Evolutionary conservation across 92 coral and sea anemone species (phyloP), one percentile per base, ranked within the genome.

Genomic region (Porites rus): DNA sequence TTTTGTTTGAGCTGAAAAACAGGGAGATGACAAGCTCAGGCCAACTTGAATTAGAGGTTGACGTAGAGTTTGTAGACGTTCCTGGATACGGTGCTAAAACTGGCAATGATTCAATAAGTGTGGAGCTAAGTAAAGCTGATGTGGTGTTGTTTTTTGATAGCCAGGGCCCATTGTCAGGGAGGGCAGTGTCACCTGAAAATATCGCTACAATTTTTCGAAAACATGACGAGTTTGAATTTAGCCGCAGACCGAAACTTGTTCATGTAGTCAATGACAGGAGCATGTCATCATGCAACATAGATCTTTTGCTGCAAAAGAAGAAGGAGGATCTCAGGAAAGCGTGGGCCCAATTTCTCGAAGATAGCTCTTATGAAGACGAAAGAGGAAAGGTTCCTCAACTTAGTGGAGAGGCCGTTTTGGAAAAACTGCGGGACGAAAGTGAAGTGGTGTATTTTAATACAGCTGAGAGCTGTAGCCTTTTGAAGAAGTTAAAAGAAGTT

Each of bases 11-110:
- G 25, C 51, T 88, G n/a, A 66, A 75, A 51, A 28, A 43, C 1
- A 46, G 64, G 16, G 9, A 16, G 19, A 70, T 21, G 14, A 22
- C 59, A 60, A 25, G 65, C 43, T 19, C 75, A 7, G 65, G 61
- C 2, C 75, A 81, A 25, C 82, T 74, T n/a, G 87, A 74, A 67
- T 43, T 87, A 31, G 56, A 74, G 9, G 87, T 87, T 13, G 77
- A 88, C 20, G 83, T 88, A 13, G 87, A 88, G 64, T 75, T 88
- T 65, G 83, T 88, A 19, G 91, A 88, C 72, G 69, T 88, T 12
- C 91, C 91, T 16, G 91, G 91, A 8, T 65, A 12, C 20, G 91
- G 91, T 7, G 91, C 72, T 22, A 6, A 60, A 31, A 18, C 38
- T 16, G 92, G 87, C 9, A 71, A 76, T 22, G 74, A 80, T 21